A percentile compares a stretch with the other conserved stretches of the same genome.
These are phyloP conservation scores for Thysanoteuthis rhombus DNA, from an alignment of 2,888 invertebrate genomes.

Conservation along the genomic window DNA sequence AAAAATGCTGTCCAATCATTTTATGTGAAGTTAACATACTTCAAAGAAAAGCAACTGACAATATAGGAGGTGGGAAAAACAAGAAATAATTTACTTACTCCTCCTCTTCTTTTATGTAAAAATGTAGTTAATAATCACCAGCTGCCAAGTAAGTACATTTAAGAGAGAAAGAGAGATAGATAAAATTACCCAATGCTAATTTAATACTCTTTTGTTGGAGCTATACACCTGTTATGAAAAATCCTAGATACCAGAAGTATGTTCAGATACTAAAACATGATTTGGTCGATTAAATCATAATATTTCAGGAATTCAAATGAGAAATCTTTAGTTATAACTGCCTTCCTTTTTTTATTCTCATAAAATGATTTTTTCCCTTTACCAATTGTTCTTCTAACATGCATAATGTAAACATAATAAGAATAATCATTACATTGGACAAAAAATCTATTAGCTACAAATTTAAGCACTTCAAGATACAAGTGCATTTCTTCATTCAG, in stretches of 20 bases:
- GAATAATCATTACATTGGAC: not conserved
- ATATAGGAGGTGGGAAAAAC: not conserved
- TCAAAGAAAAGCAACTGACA: not conserved
- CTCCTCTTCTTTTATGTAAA: not conserved
- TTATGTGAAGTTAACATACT: conserved; percentile 12
- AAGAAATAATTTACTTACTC: not conserved
- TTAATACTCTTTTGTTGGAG: not conserved
- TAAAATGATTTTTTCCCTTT: not conserved
- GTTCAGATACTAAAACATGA: not conserved
- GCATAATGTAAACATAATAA: not conserved
- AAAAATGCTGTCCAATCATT: not conserved
- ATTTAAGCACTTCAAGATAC: not conserved
- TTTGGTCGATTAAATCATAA: not conserved
- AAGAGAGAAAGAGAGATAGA: not conserved
- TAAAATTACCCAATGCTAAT: not conserved
- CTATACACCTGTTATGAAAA: conserved; percentile 12
- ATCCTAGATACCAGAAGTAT: not conserved
- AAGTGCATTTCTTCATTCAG: not conserved
- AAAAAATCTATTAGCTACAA: not conserved
- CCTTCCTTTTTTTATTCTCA: not conserved
- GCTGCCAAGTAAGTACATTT: not conserved
- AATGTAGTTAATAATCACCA: not conserved
- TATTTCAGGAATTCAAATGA: not conserved
- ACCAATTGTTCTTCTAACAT: not conserved
- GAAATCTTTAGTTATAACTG: not conserved